A percentile compares a stretch with the other conserved stretches of the same genome.
Evolutionary conservation across 2,797 vertebrate genomes (phyloP).

Genomic region (Smutsia gigantea): DNA sequence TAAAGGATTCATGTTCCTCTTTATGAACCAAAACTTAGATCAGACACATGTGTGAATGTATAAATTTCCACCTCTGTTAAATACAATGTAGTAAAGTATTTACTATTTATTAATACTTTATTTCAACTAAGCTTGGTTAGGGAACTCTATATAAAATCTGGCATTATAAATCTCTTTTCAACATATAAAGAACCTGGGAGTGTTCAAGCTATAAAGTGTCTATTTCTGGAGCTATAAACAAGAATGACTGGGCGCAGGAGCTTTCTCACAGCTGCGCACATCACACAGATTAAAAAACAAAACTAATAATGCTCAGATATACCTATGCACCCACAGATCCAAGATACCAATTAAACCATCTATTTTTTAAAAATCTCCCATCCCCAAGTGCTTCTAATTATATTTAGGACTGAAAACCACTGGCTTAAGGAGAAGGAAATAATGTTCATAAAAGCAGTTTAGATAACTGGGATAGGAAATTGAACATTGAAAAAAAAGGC

Average conservation of each 20-base stretch:
- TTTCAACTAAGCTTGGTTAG: background rate
- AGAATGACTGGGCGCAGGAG: background rate
- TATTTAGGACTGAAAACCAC: conserved; percentile 2
- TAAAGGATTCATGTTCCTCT: background rate
- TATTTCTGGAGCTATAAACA: background rate
- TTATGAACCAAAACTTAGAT: background rate
- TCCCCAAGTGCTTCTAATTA: background rate
- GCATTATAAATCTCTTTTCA: background rate
- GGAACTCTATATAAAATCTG: background rate
- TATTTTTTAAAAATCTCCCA: background rate
- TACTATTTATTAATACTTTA: background rate
- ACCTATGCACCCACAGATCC: background rate
- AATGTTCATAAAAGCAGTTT: background rate
- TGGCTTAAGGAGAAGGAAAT: background rate
- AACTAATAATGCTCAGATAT: background rate
- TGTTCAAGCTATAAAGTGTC: background rate
- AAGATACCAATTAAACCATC: background rate
- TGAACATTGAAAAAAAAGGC: background rate
- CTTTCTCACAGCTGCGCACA: background rate
- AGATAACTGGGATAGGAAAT: background rate
- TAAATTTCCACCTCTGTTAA: background rate
- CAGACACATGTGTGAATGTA: background rate
- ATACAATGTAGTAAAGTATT: background rate
- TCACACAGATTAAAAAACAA: background rate
- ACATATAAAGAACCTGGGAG: background rate